Conservation (phyloP, 2,113 vertebrate species). For the rabbit (Oryctolagus cuniculus) region mOryCun1.1 NC_091441.1:2969001-2969500, state of each 20-base stretch:
- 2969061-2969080: fast-evolving
- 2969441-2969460: too few species aligned
- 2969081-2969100: background rate
- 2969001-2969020: background rate
- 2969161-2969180: too few species aligned
- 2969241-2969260: background rate
- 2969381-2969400: background rate
- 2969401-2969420: background rate
- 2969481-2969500: too few species aligned
- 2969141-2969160: background rate
- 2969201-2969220: background rate
- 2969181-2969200: too few species aligned
- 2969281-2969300: background rate
- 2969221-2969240: fast-evolving
- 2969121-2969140: background rate
- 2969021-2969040: background rate
- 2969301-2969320: background rate
- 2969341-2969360: background rate
- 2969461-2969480: too few species aligned
- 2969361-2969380: too few species aligned
- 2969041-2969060: background rate
- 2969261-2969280: background rate
- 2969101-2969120: too few species aligned
- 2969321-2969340: background rate
- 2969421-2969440: background rate